These are phyloP conservation scores for Cotesia chilonis DNA, from an alignment of 1,140 invertebrate species.

Conservation along the genomic window DNA sequence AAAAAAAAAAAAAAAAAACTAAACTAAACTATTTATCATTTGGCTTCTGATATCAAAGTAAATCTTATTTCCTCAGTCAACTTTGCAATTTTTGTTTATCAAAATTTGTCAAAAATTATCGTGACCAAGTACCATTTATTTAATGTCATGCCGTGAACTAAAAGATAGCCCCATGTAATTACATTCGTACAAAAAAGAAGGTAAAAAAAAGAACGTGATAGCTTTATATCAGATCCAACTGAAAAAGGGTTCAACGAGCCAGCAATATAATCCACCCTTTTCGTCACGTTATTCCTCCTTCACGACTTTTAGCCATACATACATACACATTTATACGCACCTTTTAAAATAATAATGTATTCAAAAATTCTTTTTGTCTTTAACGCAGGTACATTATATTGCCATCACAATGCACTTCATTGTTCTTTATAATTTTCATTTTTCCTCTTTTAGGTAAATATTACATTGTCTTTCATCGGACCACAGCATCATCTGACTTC, in stretches of 20 bases:
- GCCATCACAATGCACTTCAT: too few relatives aligned
- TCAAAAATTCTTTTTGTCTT: too few relatives aligned
- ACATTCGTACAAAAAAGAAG: slow-evolving; percentile 11
- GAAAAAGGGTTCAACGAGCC: slow-evolving; percentile 20
- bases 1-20: too few relatives aligned
- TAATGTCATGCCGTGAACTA: slow-evolving; percentile 3
- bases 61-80: too few relatives aligned
- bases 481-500: slow-evolving; percentile 55
- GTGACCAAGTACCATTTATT: slow-evolving; percentile 30
- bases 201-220: slow-evolving; percentile 27
- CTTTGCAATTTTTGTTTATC: not conserved
- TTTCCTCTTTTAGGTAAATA: slow-evolving; percentile 50
- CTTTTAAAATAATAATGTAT: slow-evolving; percentile 10
- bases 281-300: slow-evolving; percentile 20
- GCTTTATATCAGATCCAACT: slow-evolving; percentile 19
- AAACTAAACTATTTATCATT: too few relatives aligned
- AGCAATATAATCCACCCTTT: slow-evolving; percentile 29
- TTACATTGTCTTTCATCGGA: slow-evolving; percentile 55
- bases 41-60: too few relatives aligned
- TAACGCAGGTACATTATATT: slow-evolving; percentile 13
- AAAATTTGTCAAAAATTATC: slow-evolving; percentile 11
- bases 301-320: not conserved
- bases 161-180: slow-evolving; percentile 33
- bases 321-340: not conserved
- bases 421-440: too few relatives aligned